Conservation (phyloP, 1,140 invertebrate genomes). For the Leucophenga varia region DNA sequence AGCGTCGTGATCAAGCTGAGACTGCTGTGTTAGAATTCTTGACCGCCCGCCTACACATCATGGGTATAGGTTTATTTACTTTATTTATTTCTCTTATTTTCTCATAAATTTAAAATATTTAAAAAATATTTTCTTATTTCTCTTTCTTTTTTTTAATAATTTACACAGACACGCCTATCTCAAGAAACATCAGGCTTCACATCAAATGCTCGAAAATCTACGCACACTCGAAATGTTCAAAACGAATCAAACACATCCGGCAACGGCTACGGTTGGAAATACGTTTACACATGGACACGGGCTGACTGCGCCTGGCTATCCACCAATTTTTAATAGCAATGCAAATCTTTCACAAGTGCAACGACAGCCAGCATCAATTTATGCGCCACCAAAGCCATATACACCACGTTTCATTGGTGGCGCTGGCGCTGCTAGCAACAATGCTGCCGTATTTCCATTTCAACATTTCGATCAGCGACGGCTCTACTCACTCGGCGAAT, state of each 20-base stretch:
- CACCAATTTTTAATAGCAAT: no score
- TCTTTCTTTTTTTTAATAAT: no score
- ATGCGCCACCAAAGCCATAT: conserved; percentile 17
- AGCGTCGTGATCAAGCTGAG: no score
- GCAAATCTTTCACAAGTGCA: conserved; percentile 10
- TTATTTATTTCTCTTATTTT: no score
- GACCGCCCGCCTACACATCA: no score
- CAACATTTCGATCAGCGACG: conserved; percentile 45
- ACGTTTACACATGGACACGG: no score
- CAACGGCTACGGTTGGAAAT: background rate
- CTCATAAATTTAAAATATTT: no score
- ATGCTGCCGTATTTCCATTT: conserved; percentile 31
- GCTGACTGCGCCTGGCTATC: no score
- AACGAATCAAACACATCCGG: conserved; percentile 13
- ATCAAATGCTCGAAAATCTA: conserved; percentile 48
- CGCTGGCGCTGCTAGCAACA: conserved; percentile 9
- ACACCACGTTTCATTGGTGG: conserved; percentile 5
- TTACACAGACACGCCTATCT: conserved; percentile 73
- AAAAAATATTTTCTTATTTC: no score
- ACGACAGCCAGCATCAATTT: conserved; percentile 1
- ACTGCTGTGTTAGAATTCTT: no score
- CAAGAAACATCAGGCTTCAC: conserved; percentile 65
- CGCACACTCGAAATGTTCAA: conserved; percentile 45
- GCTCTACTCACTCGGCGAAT: conserved; percentile 45
- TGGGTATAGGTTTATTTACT: no score